Conservation (phyloP, 2,113 vertebrate genomes). For the Antennarius striatus region DNA sequence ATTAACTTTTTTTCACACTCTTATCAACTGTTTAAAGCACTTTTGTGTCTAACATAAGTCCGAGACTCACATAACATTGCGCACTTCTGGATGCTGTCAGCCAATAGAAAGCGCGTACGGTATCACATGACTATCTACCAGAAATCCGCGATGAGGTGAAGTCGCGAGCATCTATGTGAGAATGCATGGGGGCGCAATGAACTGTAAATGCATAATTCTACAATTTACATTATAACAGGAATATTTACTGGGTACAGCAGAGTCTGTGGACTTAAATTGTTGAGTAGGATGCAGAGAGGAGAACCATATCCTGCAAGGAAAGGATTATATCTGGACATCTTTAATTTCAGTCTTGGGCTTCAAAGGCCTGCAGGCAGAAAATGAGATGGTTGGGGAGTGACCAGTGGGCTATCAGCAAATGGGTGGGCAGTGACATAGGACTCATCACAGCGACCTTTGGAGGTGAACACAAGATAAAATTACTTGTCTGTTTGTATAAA, state of each 20-base stretch:
- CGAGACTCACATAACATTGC: too few species aligned
- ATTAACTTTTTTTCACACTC: too few species aligned
- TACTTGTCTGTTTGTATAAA: conserved; percentile 55
- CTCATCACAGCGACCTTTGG: conserved; percentile 59
- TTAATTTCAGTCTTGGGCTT: conserved; percentile 76
- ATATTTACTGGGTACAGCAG: background rate
- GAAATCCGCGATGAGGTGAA: too few species aligned
- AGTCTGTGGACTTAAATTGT: conserved; percentile 44
- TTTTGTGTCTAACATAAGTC: too few species aligned
- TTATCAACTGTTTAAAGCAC: too few species aligned
- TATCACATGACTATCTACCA: too few species aligned
- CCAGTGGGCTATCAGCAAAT: conserved; percentile 67
- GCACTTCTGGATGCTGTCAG: too few species aligned
- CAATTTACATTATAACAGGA: background rate
- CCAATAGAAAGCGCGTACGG: too few species aligned
- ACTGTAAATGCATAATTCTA: background rate
- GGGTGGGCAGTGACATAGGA: conserved; percentile 67
- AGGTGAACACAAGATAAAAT: conserved; percentile 57
- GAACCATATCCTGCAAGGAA: conserved; percentile 53
- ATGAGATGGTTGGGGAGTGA: conserved; percentile 71
- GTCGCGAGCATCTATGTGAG: too few species aligned
- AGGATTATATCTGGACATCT: conserved; percentile 72
- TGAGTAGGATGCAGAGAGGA: conserved; percentile 52
- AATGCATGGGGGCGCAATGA: too few species aligned
- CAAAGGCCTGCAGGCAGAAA: conserved; percentile 70